phyloP scores from a whole-genome alignment of 2,797 vertebrate species.

The Paratrypauchen microcephalus region DNA sequence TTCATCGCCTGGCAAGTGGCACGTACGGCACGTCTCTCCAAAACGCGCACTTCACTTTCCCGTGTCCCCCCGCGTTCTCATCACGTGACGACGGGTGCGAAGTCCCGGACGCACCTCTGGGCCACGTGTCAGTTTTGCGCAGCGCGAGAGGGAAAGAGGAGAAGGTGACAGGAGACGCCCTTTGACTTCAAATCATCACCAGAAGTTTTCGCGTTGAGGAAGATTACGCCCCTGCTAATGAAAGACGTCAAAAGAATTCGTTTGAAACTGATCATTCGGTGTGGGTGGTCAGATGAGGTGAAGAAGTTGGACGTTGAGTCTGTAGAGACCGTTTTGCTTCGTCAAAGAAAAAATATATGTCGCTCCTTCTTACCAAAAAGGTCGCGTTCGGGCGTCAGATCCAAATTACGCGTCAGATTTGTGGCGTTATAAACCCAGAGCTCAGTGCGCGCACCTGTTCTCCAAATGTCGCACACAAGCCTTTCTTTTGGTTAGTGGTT shows the following conservation, averaged over 20 bases:
- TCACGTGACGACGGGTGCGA: conserved; percentile 53
- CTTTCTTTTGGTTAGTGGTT: neutral
- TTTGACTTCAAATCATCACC: neutral
- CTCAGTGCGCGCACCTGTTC: conserved; percentile 7
- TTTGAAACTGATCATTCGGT: neutral
- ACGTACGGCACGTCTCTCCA: conserved; percentile 51
- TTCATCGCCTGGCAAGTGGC: conserved; percentile 68
- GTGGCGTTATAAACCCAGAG: neutral
- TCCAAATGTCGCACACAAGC: neutral
- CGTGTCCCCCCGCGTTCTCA: conserved; percentile 44
- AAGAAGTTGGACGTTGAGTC: neutral
- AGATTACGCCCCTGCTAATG: neutral
- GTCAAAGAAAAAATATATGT: neutral
- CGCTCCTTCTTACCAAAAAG: neutral
- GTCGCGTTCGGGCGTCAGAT: neutral
- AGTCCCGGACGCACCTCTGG: conserved; percentile 71
- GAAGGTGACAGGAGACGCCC: conserved; percentile 61
- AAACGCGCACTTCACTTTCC: conserved; percentile 65
- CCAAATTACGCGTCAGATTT: neutral
- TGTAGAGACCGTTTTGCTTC: neutral
- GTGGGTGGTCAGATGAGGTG: conserved; percentile 1
- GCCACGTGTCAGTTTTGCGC: conserved; percentile 63
- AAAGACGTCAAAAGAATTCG: neutral
- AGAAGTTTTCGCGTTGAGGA: neutral
- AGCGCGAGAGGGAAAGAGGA: conserved; percentile 41